Percentiles rank a stretch among this genome's conserved stretches.
These are phyloP conservation scores for Lordiphosa stackelbergi DNA, from an alignment of 1,140 invertebrate genomes.

Conservation along the genomic window DNA sequence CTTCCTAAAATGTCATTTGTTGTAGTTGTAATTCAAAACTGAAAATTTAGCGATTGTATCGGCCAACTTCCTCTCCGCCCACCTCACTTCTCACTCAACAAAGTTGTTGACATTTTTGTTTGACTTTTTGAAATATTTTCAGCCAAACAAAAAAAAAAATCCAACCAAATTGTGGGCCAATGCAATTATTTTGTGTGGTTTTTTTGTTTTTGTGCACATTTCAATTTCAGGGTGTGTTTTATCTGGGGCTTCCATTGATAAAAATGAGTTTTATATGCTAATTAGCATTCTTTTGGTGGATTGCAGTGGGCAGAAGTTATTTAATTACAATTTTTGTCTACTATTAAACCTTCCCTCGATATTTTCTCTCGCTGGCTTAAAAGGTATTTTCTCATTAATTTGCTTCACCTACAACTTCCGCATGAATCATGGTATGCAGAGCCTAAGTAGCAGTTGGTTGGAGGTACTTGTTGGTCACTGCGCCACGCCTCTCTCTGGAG, in stretches of 20 bases:
- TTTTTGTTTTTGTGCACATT: conserved; percentile 21
- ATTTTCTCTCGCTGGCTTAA: conserved; percentile 6
- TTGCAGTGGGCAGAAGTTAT: conserved; percentile 27
- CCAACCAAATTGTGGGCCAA: conserved; percentile 29
- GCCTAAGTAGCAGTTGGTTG: conserved; percentile 9
- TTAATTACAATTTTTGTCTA: too few species aligned
- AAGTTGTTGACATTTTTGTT: conserved; percentile 66
- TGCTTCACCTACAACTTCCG: conserved; percentile 64
- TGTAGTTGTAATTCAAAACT: conserved; percentile 13
- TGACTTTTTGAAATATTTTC: conserved; percentile 64
- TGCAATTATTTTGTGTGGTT: conserved; percentile 44
- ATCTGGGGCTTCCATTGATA: conserved; percentile 43
- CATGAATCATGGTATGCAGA: conserved; percentile 5
- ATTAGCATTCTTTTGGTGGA: conserved; percentile 53
- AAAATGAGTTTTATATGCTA: conserved; percentile 62
- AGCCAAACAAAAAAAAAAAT: conserved; percentile 16
- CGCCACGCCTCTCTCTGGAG: conserved; percentile 41
- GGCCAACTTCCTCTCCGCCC: conserved; percentile 4
- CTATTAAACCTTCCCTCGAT: not conserved
- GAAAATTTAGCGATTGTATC: conserved; percentile 17
- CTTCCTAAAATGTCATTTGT: not conserved
- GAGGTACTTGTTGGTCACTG: conserved; percentile 4
- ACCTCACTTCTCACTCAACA: not conserved
- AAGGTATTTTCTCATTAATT: conserved; percentile 36
- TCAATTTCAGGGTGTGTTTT: conserved; percentile 42